A percentile compares a stretch with the other conserved stretches of the same genome.
These are phyloP conservation scores for Caenorhabditis uteleia DNA, from an alignment of 2,888 invertebrate species.

Conservation along the genomic window DNA sequence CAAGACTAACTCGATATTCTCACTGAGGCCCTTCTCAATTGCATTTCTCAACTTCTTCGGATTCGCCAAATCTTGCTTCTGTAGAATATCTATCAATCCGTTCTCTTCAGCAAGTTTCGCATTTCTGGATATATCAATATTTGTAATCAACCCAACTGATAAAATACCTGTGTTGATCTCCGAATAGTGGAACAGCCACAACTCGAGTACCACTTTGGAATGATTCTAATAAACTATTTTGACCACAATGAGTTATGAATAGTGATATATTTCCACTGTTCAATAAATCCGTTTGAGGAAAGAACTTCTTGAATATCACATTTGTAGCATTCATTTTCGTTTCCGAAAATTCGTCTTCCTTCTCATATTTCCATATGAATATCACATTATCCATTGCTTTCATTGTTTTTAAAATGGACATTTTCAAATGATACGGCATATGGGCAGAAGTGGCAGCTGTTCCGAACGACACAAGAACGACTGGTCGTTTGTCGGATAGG, in stretches of 20 bases:
- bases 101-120: slow-evolving; percentile 30
- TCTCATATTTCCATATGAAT: slow-evolving; percentile 54
- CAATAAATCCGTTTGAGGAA: slow-evolving; percentile 29
- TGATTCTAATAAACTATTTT: slow-evolving; percentile 37
- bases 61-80: slow-evolving; percentile 19
- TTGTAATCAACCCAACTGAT: background rate
- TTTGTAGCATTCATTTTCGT: slow-evolving; percentile 3
- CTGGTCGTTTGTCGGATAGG: slow-evolving; percentile 14
- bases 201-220: slow-evolving; percentile 24
- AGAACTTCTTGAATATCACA: slow-evolving; percentile 26
- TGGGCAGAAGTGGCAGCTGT: slow-evolving; percentile 42
- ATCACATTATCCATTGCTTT: slow-evolving; percentile 36
- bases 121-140: slow-evolving; percentile 8
- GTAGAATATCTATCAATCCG: slow-evolving; percentile 21
- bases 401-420: slow-evolving; percentile 23
- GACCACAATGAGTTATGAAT: slow-evolving; percentile 44
- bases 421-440: slow-evolving; percentile 41
- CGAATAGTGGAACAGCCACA: slow-evolving; percentile 34
- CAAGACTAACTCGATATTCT: slow-evolving; percentile 12
- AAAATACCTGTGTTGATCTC: slow-evolving; percentile 30
- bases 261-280: slow-evolving; percentile 27
- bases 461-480: slow-evolving; percentile 46
- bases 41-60: slow-evolving; percentile 15
- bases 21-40: slow-evolving; percentile 6
- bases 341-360: slow-evolving; percentile 21